phyloP scores from a whole-genome alignment of 2,797 vertebrate species.

The Zalophus californianus region DNA sequence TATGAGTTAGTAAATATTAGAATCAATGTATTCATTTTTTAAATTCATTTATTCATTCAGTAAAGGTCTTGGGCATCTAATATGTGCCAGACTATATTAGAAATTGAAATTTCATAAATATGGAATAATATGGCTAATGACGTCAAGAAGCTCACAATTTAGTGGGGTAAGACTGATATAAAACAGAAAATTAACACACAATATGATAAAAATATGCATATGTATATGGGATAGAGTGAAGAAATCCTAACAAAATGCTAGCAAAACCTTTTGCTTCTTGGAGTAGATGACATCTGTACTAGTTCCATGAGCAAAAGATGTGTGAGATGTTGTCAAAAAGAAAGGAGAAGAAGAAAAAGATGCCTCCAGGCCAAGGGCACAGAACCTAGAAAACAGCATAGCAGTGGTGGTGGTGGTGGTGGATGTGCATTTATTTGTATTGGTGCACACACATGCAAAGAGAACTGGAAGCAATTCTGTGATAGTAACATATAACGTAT shows the following conservation, averaged over 20 bases:
- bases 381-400: neutral
- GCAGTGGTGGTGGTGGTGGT: neutral
- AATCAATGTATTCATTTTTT: neutral
- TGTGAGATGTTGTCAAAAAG: neutral
- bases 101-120: constrained; percentile 4
- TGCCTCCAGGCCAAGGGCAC: neutral
- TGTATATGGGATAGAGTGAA: neutral
- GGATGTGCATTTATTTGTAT: neutral
- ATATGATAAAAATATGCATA: neutral
- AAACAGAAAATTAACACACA: neutral
- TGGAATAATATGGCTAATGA: neutral
- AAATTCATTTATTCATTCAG: neutral
- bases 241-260: neutral
- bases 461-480: neutral
- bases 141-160: neutral
- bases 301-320: neutral
- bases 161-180: neutral
- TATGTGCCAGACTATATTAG: neutral
- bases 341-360: neutral
- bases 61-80: neutral
- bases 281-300: neutral
- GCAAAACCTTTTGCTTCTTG: neutral
- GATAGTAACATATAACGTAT: neutral
- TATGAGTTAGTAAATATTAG: neutral
- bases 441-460: neutral